Conservation (phyloP, 2,888 invertebrate genomes). For the Apantesis nais region DNA sequence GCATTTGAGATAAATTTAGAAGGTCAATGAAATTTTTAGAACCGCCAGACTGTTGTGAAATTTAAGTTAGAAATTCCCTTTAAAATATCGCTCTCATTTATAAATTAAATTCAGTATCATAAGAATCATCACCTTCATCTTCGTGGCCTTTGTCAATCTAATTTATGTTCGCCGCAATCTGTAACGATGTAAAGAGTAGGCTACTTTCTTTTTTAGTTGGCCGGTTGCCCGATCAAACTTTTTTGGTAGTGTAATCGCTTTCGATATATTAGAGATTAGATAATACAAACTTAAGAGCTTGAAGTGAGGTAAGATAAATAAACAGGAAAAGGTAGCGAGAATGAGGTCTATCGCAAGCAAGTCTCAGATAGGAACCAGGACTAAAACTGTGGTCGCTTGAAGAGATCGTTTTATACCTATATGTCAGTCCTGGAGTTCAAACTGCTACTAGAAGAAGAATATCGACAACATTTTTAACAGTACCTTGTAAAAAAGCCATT, state of each 20-base stretch:
- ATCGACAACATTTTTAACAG: too few relatives aligned
- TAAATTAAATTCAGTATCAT: neutral
- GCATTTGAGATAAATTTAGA: neutral
- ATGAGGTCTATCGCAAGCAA: neutral
- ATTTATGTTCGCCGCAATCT: neutral
- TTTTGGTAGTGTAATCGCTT: slow-evolving; percentile 2
- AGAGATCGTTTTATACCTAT: too few relatives aligned
- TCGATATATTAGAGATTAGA: too few relatives aligned
- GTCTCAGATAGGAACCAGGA: neutral
- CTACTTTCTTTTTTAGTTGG: neutral
- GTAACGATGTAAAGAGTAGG: neutral
- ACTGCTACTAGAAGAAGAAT: too few relatives aligned
- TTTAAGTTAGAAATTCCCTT: neutral
- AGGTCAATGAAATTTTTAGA: neutral
- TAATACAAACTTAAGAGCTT: neutral
- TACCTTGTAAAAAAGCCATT: too few relatives aligned
- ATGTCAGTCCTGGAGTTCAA: too few relatives aligned
- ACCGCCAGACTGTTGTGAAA: neutral
- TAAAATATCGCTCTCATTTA: neutral
- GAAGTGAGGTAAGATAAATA: neutral
- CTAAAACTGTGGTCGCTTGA: too few relatives aligned
- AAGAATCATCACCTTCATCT: neutral
- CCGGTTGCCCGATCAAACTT: neutral
- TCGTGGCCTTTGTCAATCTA: neutral
- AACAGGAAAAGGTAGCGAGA: neutral